Evolutionary conservation across 1,140 invertebrate genomes (phyloP).

Genomic region (Lycorma delicatula): DNA sequence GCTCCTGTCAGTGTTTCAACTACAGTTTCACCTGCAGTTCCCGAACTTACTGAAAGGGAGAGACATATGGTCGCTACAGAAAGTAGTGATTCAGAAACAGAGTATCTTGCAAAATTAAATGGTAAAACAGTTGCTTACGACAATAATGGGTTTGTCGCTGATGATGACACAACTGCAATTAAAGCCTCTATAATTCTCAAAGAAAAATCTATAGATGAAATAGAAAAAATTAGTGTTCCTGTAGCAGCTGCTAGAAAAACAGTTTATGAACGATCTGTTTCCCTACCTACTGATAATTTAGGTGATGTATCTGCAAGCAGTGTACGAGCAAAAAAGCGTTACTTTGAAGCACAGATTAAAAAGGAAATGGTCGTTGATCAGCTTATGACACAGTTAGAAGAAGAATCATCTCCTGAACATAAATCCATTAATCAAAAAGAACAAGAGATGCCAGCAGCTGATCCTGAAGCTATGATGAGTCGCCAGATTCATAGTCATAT

Average conservation of each 20-base stretch:
- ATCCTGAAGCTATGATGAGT: slow-evolving; percentile 31
- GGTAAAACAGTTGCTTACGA: slow-evolving; percentile 38
- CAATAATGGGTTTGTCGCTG: slow-evolving; percentile 43
- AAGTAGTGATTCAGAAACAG: slow-evolving; percentile 33
- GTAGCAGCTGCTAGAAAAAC: slow-evolving; percentile 29
- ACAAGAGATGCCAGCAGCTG: slow-evolving; percentile 25
- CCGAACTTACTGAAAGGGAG: slow-evolving; percentile 20
- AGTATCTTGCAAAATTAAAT: slow-evolving; percentile 29
- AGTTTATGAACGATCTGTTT: slow-evolving; percentile 41
- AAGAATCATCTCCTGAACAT: slow-evolving; percentile 43
- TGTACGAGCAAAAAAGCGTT: slow-evolving; percentile 37
- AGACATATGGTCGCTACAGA: slow-evolving; percentile 10
- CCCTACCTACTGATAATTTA: slow-evolving; percentile 39
- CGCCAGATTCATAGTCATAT: slow-evolving; percentile 37
- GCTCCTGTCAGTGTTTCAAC: slow-evolving; percentile 22
- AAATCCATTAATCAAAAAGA: slow-evolving; percentile 30
- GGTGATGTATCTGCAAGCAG: slow-evolving; percentile 33
- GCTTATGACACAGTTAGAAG: slow-evolving; percentile 39
- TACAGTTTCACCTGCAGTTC: slow-evolving; percentile 25
- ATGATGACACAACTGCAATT: slow-evolving; percentile 34
- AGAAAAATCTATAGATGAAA: background rate
- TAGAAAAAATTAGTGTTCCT: slow-evolving; percentile 2
- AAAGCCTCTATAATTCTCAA: background rate
- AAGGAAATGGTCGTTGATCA: slow-evolving; percentile 43
- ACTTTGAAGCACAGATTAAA: slow-evolving; percentile 42